Conservation (phyloP, 2,797 vertebrate genomes). For the Sus cebifrons region DNA sequence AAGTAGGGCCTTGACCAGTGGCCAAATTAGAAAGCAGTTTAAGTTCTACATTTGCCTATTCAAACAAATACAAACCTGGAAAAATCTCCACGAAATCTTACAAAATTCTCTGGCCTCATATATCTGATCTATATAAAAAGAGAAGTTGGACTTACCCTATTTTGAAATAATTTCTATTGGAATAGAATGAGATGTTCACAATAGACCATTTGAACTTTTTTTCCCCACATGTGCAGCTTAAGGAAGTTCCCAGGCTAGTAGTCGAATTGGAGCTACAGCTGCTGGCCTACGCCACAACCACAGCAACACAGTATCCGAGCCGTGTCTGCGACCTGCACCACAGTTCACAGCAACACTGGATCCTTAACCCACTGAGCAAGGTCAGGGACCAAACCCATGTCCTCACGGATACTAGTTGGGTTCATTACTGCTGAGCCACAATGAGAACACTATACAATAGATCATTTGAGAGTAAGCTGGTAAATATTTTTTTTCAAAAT, state of each 20-base stretch:
- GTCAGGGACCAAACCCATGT: too few relatives aligned
- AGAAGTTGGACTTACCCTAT: not conserved
- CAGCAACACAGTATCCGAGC: too few relatives aligned
- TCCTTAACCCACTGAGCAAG: too few relatives aligned
- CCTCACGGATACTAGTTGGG: too few relatives aligned
- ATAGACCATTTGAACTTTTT: not conserved
- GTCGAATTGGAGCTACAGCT: too few relatives aligned
- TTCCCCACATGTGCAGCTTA: too few relatives aligned
- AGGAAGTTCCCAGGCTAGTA: too few relatives aligned
- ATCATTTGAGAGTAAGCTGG: not conserved
- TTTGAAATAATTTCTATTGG: constrained; percentile 49
- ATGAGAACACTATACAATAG: not conserved
- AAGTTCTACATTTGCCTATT: not conserved
- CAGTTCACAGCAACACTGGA: too few relatives aligned
- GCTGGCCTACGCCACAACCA: too few relatives aligned
- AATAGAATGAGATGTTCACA: not conserved
- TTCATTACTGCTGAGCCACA: too few relatives aligned
- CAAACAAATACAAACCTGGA: constrained; percentile 1
- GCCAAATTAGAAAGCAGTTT: constrained; percentile 2
- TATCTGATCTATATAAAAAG: constrained; percentile 1
- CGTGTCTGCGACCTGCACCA: too few relatives aligned
- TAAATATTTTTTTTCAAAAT: not conserved
- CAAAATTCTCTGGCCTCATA: not conserved
- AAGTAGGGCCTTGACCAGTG: not conserved
- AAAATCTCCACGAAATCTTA: not conserved